A percentile compares a stretch with the other conserved stretches of the same genome.
phyloP scores from a whole-genome alignment of 2,888 invertebrate genomes.

The Alviniconcha strummeri region DNA sequence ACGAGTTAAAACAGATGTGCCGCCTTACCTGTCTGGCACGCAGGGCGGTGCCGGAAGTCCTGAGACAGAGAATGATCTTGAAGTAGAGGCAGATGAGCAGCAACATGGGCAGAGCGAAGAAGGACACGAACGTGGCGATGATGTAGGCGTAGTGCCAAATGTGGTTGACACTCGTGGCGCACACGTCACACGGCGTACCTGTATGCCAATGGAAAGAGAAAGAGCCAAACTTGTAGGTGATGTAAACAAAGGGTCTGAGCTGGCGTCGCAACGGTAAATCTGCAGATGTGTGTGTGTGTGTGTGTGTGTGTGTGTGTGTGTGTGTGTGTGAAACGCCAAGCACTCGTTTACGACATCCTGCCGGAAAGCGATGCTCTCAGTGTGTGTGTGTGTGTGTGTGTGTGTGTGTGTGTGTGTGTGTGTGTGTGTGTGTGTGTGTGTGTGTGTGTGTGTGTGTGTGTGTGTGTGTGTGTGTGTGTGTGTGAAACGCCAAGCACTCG shows the following conservation, averaged over 20 bases:
- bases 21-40: not conserved
- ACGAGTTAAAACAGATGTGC: no score
- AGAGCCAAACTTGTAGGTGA: not conserved
- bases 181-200: slow-evolving; percentile 23
- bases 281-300: no score
- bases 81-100: slow-evolving; percentile 88
- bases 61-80: slow-evolving; percentile 44
- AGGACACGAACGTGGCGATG: slow-evolving; percentile 85
- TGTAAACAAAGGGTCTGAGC: no score
- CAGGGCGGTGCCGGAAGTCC: not conserved
- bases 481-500: no score
- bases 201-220: not conserved
- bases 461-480: no score
- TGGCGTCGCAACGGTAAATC: no score
- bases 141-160: slow-evolving; percentile 88
- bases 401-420: slow-evolving; percentile 1
- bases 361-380: no score
- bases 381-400: not conserved
- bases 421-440: not conserved
- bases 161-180: slow-evolving; percentile 73
- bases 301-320: no score
- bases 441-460: not conserved
- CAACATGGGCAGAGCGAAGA: slow-evolving; percentile 89
- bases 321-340: no score
- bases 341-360: no score